Evolutionary conservation across 2,888 invertebrate genomes (phyloP), one percentile per base, ranked within the genome.

Genomic region (Lithophane leautieri): DNA sequence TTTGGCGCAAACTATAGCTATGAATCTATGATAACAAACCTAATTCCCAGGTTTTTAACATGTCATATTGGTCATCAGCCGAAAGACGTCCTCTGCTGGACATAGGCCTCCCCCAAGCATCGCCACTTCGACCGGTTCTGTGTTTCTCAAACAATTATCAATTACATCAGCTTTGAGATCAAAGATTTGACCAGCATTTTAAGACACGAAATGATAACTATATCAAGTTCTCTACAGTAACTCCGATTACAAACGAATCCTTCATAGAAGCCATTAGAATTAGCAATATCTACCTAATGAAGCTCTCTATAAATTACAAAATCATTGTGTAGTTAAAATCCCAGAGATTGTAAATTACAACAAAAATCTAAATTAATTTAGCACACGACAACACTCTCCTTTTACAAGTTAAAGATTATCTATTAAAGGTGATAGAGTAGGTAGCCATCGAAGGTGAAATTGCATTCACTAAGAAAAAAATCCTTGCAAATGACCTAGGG

Each of bases 381-480:
- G 28, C 9, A 50, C 8, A 14, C 34, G 8, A 40, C 22, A 22
- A 28, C 7, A 40, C 8, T 61, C 0, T 76, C 44, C 34, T 76
- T 76, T n/a, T n/a, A n/a, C 22, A 76, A 60, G 14, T 42, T 44
- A 22, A 40, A 76, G 22, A 76, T 61, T 25, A 40, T 56, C 54
- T 73, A 56, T 47, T 56, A 25, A 25, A 62, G 44, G 19, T n/a
- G 25, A 54, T 14, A 50, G 14, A 42, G 52, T 66, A 62, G 47
- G 28, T 28, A 28, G 65, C 42, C 14, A 62, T 56, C 54, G 56
- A 72, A 79, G 79, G 79, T 67, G 14, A 75, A 50, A 61, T 61
- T 65, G 52, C 67, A 69, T 56, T 79, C 28, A 34, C 72, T 11
- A 25, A 34, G 66, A 50, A 42, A 42, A 4, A 78, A 78, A 71